phyloP scores from a whole-genome alignment of 2,888 invertebrate genomes.

The Sarcophaga variegata region DNA sequence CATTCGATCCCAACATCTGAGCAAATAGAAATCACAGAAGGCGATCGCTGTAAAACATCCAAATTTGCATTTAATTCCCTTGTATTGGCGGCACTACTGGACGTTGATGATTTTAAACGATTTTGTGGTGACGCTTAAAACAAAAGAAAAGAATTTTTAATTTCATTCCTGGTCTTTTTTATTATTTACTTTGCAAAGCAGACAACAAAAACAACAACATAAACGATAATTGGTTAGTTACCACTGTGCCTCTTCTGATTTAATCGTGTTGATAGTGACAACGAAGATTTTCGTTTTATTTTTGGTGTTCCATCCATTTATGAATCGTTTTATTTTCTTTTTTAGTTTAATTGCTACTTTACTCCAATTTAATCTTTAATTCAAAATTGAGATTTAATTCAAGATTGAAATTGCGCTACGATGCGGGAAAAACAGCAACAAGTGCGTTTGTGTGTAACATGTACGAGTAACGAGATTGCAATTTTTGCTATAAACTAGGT shows the following conservation, averaged over 20 bases:
- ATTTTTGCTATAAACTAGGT: background rate
- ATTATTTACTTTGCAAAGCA: background rate
- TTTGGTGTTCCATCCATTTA: conserved; percentile 75
- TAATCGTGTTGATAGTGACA: conserved; percentile 75
- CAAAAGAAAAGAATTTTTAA: background rate
- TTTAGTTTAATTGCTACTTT: background rate
- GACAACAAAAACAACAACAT: conserved; percentile 3
- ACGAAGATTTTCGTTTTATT: conserved; percentile 73
- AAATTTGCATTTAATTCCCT: background rate
- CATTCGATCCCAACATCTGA: conserved; percentile 72
- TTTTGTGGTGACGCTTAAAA: conserved; percentile 75
- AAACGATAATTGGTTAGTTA: conserved; percentile 57
- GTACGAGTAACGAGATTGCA: background rate
- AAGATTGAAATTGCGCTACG: conserved; percentile 9
- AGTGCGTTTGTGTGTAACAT: conserved; percentile 17
- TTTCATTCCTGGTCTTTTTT: background rate
- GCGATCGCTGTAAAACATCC: conserved; percentile 58
- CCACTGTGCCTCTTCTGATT: conserved; percentile 75
- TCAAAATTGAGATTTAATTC: background rate
- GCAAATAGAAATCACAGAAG: conserved; percentile 65
- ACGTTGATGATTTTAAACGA: conserved; percentile 55
- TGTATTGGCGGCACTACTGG: conserved; percentile 6
- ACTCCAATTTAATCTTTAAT: background rate
- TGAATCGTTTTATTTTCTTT: background rate
- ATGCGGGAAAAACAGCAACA: conserved; percentile 33